These are phyloP conservation scores for Copidosoma aretas DNA, from an alignment of 2,888 invertebrate species.

Conservation along the genomic window DNA sequence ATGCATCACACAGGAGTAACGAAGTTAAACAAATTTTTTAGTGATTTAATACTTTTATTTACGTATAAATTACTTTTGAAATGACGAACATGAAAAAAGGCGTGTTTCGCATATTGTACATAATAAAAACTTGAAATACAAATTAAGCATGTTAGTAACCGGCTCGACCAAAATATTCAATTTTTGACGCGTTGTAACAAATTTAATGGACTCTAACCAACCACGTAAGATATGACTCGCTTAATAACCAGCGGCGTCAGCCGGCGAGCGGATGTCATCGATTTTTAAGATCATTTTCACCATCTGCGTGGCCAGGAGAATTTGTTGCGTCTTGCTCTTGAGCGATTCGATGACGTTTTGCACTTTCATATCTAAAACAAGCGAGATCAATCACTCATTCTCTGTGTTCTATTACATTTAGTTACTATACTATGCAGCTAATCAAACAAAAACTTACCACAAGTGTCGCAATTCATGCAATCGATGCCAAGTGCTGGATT, in stretches of 20 bases:
- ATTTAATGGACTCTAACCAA: conserved; percentile 18
- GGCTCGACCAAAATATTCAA: conserved; percentile 28
- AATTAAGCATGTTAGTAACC: conserved; percentile 29
- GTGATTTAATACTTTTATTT: conserved; percentile 34
- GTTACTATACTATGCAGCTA: background rate
- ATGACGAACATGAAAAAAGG: conserved; percentile 12
- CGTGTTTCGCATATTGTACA: conserved; percentile 16
- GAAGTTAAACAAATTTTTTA: conserved; percentile 4
- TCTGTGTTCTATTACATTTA: conserved; percentile 3
- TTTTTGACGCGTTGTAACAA: conserved; percentile 24
- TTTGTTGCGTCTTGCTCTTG: conserved; percentile 96
- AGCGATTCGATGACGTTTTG: conserved; percentile 97
- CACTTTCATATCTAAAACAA: conserved; percentile 82
- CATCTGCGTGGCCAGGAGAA: conserved; percentile 93
- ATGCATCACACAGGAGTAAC: no score
- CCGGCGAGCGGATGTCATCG: conserved; percentile 85
- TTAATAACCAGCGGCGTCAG: conserved; percentile 38
- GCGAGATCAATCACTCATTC: conserved; percentile 9
- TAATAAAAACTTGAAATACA: conserved; percentile 29
- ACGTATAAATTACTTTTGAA: conserved; percentile 34
- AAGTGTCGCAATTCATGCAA: conserved; percentile 83
- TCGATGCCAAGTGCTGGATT: conserved; percentile 92
- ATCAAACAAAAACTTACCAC: conserved; percentile 50
- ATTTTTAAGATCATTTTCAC: conserved; percentile 99
- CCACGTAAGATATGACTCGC: background rate